Evolutionary conservation across 64 coral and sea anemone genomes (phyloP).

Genomic region (Hydrozoanthus tunicans): DNA sequence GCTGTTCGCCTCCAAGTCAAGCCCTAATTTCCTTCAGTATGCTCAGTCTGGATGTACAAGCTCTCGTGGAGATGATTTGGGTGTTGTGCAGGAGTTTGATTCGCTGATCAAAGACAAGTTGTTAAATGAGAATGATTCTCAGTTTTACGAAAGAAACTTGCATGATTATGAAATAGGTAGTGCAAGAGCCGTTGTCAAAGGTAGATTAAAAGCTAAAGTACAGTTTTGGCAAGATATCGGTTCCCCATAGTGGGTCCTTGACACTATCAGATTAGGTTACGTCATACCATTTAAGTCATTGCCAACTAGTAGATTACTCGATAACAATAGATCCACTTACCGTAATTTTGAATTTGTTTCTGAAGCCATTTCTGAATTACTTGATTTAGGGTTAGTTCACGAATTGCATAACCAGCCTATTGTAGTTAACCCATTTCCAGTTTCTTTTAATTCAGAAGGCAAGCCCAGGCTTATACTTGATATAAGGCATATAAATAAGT

Average conservation of each 20-base stretch:
- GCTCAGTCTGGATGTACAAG: neutral
- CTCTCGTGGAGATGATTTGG: neutral
- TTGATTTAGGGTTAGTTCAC: constrained; percentile 50
- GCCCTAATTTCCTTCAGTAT: neutral
- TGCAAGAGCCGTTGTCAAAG: constrained; percentile 32
- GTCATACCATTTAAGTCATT: constrained; percentile 2
- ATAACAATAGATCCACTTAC: constrained; percentile 55
- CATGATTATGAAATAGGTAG: constrained; percentile 43
- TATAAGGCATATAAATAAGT: constrained; percentile 66
- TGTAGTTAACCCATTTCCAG: constrained; percentile 60
- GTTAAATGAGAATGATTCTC: constrained; percentile 10
- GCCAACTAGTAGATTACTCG: constrained; percentile 9
- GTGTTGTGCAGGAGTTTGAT: constrained; percentile 17
- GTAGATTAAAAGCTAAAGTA: neutral
- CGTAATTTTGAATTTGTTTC: constrained; percentile 47
- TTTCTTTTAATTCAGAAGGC: constrained; percentile 46
- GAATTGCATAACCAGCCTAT: constrained; percentile 39
- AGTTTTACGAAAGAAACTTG: constrained; percentile 15
- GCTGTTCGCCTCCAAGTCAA: neutral
- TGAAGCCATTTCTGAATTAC: constrained; percentile 53
- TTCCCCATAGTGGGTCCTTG: constrained; percentile 12
- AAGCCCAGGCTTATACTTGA: constrained; percentile 45
- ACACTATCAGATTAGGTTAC: constrained; percentile 19
- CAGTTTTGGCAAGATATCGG: neutral
- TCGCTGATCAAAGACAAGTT: constrained; percentile 55